Evolutionary conservation across 2,797 vertebrate genomes (phyloP).

Genomic region (Crax fasciolata): DNA sequence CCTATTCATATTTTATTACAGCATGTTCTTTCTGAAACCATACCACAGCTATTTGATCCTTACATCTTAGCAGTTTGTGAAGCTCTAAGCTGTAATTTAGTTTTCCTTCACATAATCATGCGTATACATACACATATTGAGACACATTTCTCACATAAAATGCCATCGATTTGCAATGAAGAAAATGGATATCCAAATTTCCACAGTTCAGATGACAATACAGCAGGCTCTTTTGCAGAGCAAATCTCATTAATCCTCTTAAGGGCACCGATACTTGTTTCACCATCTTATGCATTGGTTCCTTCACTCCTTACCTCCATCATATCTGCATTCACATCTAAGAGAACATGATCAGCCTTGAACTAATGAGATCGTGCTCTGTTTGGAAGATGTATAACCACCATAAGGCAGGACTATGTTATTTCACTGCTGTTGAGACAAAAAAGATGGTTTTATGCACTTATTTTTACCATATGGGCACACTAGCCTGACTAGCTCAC

Average conservation of each 20-base stretch:
- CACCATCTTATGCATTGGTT: rapidly evolving
- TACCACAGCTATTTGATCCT: background rate
- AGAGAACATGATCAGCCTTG: background rate
- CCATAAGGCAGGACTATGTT: background rate
- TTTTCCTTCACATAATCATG: background rate
- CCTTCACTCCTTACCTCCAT: background rate
- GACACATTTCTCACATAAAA: background rate
- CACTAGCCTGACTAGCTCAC: background rate
- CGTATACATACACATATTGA: background rate
- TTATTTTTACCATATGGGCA: background rate
- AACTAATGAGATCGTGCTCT: background rate
- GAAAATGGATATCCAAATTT: background rate
- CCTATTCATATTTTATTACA: background rate
- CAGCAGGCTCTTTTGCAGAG: background rate
- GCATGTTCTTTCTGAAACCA: background rate
- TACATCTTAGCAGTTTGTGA: background rate
- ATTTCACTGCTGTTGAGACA: background rate
- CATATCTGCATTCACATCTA: rapidly evolving
- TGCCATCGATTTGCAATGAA: background rate
- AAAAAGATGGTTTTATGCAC: background rate
- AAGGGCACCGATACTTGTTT: background rate
- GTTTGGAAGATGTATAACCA: background rate
- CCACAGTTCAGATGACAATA: background rate
- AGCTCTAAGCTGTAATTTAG: background rate
- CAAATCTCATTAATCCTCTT: background rate